phyloP scores from a whole-genome alignment of 2,113 vertebrate genomes.

The Phrynocephalus versicolor region DNA sequence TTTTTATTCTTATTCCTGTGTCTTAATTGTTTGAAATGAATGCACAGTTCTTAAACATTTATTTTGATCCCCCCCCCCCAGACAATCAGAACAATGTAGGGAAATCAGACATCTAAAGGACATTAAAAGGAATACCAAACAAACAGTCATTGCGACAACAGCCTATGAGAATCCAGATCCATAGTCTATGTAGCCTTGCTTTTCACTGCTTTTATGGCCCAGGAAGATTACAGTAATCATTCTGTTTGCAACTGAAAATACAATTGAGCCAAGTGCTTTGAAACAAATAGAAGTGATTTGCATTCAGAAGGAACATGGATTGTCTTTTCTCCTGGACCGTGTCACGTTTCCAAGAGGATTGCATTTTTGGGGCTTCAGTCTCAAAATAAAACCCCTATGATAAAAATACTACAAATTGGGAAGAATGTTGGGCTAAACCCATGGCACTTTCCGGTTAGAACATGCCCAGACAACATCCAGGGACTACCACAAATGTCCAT shows the following conservation, averaged over 20 bases:
- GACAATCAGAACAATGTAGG: neutral
- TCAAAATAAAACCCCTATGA: neutral
- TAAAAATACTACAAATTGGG: neutral
- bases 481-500: too few species aligned
- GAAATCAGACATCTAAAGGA: slow-evolving; percentile 26
- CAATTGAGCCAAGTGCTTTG: neutral
- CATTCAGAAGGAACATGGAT: too few species aligned
- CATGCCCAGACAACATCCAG: too few species aligned
- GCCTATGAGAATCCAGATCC: neutral
- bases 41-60: neutral
- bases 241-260: neutral
- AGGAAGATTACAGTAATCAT: neutral
- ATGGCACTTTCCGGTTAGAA: too few species aligned
- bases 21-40: neutral
- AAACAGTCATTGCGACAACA: slow-evolving; percentile 23
- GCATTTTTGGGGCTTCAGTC: neutral
- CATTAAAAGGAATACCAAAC: slow-evolving; percentile 31
- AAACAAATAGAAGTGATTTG: neutral
- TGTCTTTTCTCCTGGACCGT: neutral
- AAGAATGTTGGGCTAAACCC: neutral
- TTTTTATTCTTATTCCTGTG: neutral
- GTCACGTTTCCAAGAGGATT: neutral
- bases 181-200: neutral
- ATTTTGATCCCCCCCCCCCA: neutral
- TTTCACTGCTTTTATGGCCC: neutral